Evolutionary conservation across 2,113 vertebrate genomes (phyloP).

Genomic region (human (Homo sapiens)): DNA sequence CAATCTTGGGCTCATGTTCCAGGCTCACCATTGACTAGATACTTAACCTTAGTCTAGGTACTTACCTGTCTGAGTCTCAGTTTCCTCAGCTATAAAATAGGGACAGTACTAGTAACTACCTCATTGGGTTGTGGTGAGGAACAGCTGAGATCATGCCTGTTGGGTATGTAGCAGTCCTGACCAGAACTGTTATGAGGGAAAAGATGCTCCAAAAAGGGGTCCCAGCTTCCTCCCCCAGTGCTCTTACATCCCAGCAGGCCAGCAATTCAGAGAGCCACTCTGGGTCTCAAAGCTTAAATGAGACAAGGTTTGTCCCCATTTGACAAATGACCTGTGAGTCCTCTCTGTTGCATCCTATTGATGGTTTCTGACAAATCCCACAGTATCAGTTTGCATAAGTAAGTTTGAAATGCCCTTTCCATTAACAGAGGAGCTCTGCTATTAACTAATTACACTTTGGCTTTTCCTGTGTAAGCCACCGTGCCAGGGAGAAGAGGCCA

Average conservation of each 20-base stretch:
- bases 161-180: neutral
- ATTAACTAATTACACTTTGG: constrained; percentile 46
- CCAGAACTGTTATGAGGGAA: neutral
- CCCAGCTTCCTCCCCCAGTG: neutral
- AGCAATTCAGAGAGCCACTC: neutral
- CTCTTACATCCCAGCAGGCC: neutral
- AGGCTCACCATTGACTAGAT: neutral
- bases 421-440: constrained; percentile 49
- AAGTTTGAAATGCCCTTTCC: constrained; percentile 56
- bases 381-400: constrained; percentile 49
- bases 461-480: constrained; percentile 33
- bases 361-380: constrained; percentile 70
- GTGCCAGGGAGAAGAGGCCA: neutral
- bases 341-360: constrained; percentile 53
- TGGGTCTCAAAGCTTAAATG: constrained; percentile 29
- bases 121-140: neutral
- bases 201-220: neutral
- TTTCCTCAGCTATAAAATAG: constrained; percentile 45
- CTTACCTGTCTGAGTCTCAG: neutral
- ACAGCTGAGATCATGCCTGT: neutral
- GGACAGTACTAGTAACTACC: neutral
- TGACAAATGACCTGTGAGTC: constrained; percentile 29
- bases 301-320: constrained; percentile 50
- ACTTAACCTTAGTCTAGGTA: neutral
- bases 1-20: neutral